Conservation (phyloP, 2,113 vertebrate genomes). For the Martes martes region DNA sequence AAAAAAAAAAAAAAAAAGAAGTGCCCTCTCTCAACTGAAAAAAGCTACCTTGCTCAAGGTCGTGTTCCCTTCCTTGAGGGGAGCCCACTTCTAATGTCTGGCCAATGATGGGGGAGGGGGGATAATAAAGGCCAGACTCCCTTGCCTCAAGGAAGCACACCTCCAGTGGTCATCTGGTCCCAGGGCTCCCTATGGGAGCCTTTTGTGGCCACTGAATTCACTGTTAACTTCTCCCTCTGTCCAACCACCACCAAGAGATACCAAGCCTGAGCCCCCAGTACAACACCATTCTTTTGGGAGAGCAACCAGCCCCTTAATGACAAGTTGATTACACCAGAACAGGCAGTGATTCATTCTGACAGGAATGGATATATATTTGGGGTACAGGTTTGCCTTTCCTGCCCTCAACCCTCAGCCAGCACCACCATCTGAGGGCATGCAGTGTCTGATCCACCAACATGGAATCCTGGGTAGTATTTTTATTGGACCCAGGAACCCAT, state of each 20-base stretch:
- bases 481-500: not conserved
- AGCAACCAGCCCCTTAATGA: not conserved
- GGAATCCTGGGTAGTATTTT: not conserved
- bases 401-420: not conserved
- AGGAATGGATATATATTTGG: not conserved
- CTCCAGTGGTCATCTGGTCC: not conserved
- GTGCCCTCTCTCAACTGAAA: not conserved
- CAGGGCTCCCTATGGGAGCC: not conserved
- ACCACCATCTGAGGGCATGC: not conserved
- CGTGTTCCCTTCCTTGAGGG: not conserved
- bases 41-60: not conserved
- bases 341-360: not conserved
- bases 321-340: not conserved
- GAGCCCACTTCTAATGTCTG: not conserved
- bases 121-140: not conserved
- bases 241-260: not conserved
- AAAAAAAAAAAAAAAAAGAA: no score
- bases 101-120: not conserved
- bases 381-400: not conserved
- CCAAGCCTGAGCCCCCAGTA: not conserved
- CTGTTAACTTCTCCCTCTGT: not conserved
- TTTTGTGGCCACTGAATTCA: not conserved
- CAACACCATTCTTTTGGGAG: not conserved
- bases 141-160: not conserved
- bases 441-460: not conserved